These are phyloP conservation scores for Cryptotis parvus DNA, from an alignment of 2,113 vertebrate species.

Conservation along the genomic window DNA sequence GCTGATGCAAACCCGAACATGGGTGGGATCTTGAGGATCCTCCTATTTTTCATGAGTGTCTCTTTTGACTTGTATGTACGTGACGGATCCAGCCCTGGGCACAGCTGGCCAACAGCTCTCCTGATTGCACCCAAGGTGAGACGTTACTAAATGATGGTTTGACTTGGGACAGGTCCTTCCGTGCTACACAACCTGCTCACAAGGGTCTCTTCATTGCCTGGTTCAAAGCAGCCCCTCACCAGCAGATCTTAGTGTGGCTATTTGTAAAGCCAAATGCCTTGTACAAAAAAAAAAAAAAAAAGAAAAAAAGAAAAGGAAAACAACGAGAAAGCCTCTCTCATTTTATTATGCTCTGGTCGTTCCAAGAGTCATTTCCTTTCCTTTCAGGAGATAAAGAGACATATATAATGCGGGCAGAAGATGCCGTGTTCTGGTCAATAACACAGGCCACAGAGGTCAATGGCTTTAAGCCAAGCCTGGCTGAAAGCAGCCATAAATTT, in stretches of 20 bases:
- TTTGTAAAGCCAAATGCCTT: conserved; percentile 67
- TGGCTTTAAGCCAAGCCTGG: conserved; percentile 82
- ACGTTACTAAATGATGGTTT: conserved; percentile 39
- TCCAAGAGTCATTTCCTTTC: conserved; percentile 85
- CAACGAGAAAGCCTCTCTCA: conserved; percentile 66
- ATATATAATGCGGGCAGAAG: conserved; percentile 83
- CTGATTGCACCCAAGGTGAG: neutral
- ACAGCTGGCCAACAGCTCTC: neutral
- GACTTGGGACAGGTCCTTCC: conserved; percentile 33
- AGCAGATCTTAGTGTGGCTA: conserved; percentile 51
- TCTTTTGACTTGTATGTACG: neutral
- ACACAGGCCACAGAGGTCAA: conserved; percentile 86
- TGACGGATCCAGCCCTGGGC: conserved; percentile 3
- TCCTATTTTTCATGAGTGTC: neutral
- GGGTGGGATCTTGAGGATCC: neutral
- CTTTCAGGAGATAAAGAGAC: conserved; percentile 83
- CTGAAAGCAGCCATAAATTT: conserved; percentile 87
- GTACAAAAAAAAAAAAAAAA: conserved; percentile 64
- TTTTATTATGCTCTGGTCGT: conserved; percentile 84
- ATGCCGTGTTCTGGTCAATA: conserved; percentile 87
- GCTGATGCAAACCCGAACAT: neutral
- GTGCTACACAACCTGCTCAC: neutral
- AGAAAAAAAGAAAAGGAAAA: too few species aligned
- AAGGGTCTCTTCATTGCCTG: neutral
- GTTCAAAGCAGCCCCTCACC: conserved; percentile 60